These are phyloP conservation scores for Rhincodon typus DNA, from an alignment of 2,797 vertebrate species.

Conservation along the genomic window DNA sequence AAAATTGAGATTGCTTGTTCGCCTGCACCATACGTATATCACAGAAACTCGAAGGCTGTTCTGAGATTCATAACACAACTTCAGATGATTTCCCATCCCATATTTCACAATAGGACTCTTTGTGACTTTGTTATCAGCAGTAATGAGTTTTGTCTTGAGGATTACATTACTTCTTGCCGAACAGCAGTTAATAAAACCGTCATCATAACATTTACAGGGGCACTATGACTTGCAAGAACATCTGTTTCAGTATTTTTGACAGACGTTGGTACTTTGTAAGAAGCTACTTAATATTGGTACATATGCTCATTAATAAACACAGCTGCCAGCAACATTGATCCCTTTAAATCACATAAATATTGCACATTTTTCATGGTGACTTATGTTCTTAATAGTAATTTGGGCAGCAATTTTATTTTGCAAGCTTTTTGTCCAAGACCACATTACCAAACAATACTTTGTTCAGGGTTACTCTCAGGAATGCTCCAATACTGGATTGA, in stretches of 20 bases:
- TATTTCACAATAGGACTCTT: not conserved
- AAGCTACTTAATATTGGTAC: not conserved
- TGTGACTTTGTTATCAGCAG: not conserved
- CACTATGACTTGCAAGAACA: not conserved
- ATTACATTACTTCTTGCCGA: not conserved
- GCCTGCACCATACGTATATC: not conserved
- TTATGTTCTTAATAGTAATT: not conserved
- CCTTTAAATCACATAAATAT: not conserved
- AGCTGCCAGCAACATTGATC: not conserved
- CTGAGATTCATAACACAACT: not conserved
- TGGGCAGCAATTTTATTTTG: not conserved
- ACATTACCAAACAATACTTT: not conserved
- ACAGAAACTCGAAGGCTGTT: not conserved
- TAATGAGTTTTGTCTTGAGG: not conserved
- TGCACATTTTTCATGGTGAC: not conserved
- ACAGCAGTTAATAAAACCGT: conserved; percentile 9
- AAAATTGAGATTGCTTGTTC: not conserved
- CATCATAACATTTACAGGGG: not conserved
- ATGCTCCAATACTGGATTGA: not conserved
- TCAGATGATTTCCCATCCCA: conserved; percentile 12
- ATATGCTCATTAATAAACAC: conserved; percentile 12
- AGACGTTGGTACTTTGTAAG: conserved; percentile 7
- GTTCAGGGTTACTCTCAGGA: not conserved
- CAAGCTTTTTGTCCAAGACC: not conserved
- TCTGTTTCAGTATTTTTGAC: conserved; percentile 22